Evolutionary conservation across 2,888 invertebrate genomes (phyloP).

Genomic region (Rutpela maculata): DNA sequence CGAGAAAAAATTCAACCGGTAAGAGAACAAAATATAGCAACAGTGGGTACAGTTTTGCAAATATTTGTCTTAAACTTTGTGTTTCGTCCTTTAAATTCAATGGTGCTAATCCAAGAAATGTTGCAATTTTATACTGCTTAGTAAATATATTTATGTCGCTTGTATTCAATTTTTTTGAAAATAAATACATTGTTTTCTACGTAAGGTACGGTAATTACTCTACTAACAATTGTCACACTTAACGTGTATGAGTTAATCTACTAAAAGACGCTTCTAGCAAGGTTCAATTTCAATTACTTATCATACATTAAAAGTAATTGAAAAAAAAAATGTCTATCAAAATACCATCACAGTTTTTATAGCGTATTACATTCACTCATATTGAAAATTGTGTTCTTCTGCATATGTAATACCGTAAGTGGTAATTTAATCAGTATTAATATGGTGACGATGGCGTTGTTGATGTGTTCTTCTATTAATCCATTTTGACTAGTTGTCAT

Average conservation of each 20-base stretch:
- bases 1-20: background rate
- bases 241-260: background rate
- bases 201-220: background rate
- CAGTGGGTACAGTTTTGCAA: background rate
- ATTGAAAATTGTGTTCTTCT: background rate
- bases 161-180: background rate
- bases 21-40: background rate
- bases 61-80: background rate
- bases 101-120: background rate
- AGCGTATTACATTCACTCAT: background rate
- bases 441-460: too few species aligned
- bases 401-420: too few species aligned
- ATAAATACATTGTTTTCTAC: background rate
- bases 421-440: too few species aligned
- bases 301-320: too few species aligned
- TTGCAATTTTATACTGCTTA: background rate
- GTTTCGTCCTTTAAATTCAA: background rate
- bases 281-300: background rate
- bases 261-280: background rate
- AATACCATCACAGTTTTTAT: background rate
- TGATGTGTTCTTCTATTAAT: too few species aligned
- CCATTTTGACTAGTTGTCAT: too few species aligned
- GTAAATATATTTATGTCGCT: background rate
- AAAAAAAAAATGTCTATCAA: background rate
- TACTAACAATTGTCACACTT: background rate